These are phyloP conservation scores for Drosophila eohydei DNA, from an alignment of 2,888 invertebrate species.

Conservation along the genomic window DNA sequence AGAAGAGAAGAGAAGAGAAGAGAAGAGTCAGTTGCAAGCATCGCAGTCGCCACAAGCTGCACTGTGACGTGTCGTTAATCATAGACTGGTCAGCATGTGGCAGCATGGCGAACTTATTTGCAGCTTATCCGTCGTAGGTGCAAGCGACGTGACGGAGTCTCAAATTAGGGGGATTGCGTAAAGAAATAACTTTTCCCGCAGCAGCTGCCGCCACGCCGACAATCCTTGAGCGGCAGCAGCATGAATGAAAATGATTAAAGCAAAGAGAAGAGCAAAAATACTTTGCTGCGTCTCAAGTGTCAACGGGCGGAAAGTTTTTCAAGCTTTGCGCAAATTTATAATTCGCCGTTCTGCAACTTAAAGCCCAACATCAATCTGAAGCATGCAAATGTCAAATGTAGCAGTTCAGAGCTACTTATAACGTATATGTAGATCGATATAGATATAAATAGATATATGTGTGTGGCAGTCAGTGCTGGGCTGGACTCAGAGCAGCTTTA, in stretches of 20 bases:
- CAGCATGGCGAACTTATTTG: neutral
- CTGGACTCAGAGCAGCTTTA: neutral
- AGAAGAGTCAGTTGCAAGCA: neutral
- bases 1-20: neutral
- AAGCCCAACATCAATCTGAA: constrained; percentile 16
- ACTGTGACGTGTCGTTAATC: constrained; percentile 9
- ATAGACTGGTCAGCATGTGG: constrained; percentile 9
- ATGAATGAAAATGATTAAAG: constrained; percentile 32
- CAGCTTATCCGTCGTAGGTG: constrained; percentile 5
- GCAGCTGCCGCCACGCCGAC: constrained; percentile 32
- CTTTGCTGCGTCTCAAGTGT: constrained; percentile 17
- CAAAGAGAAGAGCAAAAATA: neutral
- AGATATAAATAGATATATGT: neutral
- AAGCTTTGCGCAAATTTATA: constrained; percentile 26
- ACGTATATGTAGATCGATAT: neutral
- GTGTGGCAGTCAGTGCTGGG: neutral
- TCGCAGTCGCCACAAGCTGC: neutral
- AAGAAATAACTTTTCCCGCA: constrained; percentile 13
- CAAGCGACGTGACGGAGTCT: constrained; percentile 20
- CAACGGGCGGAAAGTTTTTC: constrained; percentile 22
- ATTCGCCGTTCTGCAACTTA: constrained; percentile 17
- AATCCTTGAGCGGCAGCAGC: neutral
- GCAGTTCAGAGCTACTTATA: neutral
- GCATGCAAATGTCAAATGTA: constrained; percentile 1
- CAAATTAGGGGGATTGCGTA: constrained; percentile 5